Evolutionary conservation across 2,113 vertebrate species (phyloP), one percentile per base, ranked within the genome.

Genomic region (Sceloporus undulatus): DNA sequence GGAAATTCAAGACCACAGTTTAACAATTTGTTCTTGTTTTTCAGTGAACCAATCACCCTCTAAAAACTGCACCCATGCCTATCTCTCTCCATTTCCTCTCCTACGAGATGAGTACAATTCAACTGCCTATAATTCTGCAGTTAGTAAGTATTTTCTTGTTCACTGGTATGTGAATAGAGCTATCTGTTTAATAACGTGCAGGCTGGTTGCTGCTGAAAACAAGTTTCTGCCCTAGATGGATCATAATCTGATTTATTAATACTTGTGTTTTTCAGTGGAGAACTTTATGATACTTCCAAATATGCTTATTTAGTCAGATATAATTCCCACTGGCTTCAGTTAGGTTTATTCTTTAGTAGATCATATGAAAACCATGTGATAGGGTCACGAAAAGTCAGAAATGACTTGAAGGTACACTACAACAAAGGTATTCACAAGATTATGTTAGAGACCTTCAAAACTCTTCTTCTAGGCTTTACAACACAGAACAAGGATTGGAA

Each of bases 11-110:
- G 65, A 74, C 68, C 21, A 4, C 83, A 66, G 75, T 85, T 88
- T 4, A 77, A 0, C 13, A 71, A 5, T 91, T 92, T 91, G 76
- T 90, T 73, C 94, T 79, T 93, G 52, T 95, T 94, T 92, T 29
- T 59, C 90, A 99, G 98, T 97, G 82, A 98, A 98, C 91, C 98
- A 98, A 91, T 97, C 98, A 23, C 93, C 97, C 52, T 95, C 95
- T 2, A 99, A 99, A 95, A 96, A 96, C 0, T 99, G 98, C 85
- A 96, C 94, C 5, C 98, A 98, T 1, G 97, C 98, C 83, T 99
- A 99, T 94, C 96, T 99, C 88, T 98, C 98, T 2, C 98, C 99
- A 0, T 99, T 98, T 94, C 98, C 98, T 1, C 92, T 98, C 88
- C 94, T 97, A 90, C 93, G 95, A 91, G 97, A 97, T 88, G 96